Evolutionary conservation across 2,888 invertebrate species (phyloP), one percentile per base, ranked within the genome.

Genomic region (Hanleya hanleyi): DNA sequence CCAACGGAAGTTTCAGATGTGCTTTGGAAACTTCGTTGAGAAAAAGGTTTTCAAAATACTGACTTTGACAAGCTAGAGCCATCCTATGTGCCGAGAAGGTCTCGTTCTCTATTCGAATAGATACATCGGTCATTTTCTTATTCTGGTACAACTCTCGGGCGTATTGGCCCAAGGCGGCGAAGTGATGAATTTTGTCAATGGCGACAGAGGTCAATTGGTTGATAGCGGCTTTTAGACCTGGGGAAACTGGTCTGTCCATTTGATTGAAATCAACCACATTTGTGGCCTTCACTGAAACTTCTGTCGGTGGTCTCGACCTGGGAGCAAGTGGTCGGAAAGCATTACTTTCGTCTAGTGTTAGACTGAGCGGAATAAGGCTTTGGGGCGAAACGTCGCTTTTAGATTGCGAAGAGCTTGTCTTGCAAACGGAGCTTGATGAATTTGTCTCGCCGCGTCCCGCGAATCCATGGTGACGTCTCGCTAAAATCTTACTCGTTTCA

Each of bases 141-240:
- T 57, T 32, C 29, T 29, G 57, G 26, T 57, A 57, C 57, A 57
- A 26, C 26, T 57, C 22, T 57, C 29, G 22, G 4, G 29, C 57
- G 57, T 29, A 57, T 26, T 57, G 26, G 18, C 57, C 57, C 18
- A 57, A 32, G 4, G 22, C 26, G 32, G 57, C 22, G 57, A 29
- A 57, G 9, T 57, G 57, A 32, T 57, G 57, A 26, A 57, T 57
- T 9, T 57, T 57, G 32, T 57, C 57, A 26, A 57, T 57, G 57
- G 57, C 26, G 22, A 29, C 29, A 4, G 57, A 29, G 22, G 57
- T 57, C 22, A 57, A 32, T 57, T 57, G 57, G 29, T 57, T 22
- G 2, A 57, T 15, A 2, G 57, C 57, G 4, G 57, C 57, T 26
- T 26, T 18, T 15, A 57, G 57, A 32, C 57, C 26, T 15, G 57